phyloP scores from a whole-genome alignment of 2,113 vertebrate genomes.

The Pelmatolapia mariae region DNA sequence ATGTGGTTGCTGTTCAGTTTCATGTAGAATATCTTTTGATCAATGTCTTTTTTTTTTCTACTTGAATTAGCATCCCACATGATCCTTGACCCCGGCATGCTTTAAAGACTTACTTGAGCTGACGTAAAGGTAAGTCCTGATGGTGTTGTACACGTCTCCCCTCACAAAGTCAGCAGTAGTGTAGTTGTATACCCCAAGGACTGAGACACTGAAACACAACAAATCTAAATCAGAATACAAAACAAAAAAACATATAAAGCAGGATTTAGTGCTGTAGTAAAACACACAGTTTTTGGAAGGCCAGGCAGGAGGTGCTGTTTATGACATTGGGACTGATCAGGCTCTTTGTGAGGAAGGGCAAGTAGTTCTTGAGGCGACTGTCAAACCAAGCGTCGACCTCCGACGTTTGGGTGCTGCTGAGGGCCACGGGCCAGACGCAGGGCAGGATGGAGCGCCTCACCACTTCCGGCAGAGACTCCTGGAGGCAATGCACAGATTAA shows the following conservation, averaged over 20 bases:
- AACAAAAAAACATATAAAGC: neutral
- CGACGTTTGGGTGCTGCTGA: constrained; percentile 24
- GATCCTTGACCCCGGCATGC: neutral
- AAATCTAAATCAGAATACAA: neutral
- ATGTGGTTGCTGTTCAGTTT: neutral
- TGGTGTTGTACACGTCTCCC: constrained; percentile 52
- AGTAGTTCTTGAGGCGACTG: constrained; percentile 37
- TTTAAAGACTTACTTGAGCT: constrained; percentile 37
- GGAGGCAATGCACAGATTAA: neutral
- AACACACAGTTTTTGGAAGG: constrained; percentile 69
- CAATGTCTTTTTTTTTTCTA: rapidly evolving
- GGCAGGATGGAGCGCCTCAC: constrained; percentile 43
- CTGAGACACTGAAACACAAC: constrained; percentile 49
- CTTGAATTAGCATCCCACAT: neutral
- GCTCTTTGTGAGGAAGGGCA: constrained; percentile 58
- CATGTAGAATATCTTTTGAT: neutral
- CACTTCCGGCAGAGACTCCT: constrained; percentile 47
- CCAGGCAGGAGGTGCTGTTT: constrained; percentile 48
- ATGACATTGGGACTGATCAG: constrained; percentile 49
- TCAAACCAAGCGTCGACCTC: constrained; percentile 67
- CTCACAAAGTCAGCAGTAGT: constrained; percentile 20
- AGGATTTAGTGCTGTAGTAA: neutral
- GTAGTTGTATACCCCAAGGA: constrained; percentile 53
- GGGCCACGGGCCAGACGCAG: constrained; percentile 65
- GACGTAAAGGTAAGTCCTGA: constrained; percentile 59